Conservation (phyloP, 2,797 vertebrate genomes). For the Halcyon leucocephala region DNA sequence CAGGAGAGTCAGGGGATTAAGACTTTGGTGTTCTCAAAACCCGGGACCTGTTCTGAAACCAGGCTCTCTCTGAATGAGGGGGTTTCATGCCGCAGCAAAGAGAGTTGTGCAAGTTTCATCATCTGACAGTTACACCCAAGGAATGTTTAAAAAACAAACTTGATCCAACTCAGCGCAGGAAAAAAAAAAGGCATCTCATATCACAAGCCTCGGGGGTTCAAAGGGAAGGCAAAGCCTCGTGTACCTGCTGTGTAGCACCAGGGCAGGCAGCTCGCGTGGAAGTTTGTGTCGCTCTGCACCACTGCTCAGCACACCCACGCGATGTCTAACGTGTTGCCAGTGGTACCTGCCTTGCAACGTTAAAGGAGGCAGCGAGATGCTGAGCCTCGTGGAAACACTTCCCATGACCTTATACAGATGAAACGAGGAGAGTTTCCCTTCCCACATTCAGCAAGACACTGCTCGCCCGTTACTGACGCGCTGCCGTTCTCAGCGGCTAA, state of each 20-base stretch:
- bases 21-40: background rate
- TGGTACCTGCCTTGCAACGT: fast-evolving
- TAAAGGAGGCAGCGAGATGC: background rate
- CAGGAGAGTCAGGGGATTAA: background rate
- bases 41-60: background rate
- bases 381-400: fast-evolving
- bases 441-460: fast-evolving
- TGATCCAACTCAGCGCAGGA: background rate
- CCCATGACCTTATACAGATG: fast-evolving
- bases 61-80: background rate
- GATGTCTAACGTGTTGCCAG: fast-evolving
- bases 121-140: background rate
- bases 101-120: fast-evolving
- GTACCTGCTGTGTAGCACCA: fast-evolving
- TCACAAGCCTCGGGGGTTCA: background rate
- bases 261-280: fast-evolving
- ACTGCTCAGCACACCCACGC: background rate
- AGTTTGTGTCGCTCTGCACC: background rate
- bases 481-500: fast-evolving
- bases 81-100: background rate
- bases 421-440: background rate
- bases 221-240: fast-evolving
- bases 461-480: fast-evolving
- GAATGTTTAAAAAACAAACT: background rate
- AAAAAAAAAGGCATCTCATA: background rate